Base-by-base conservation (phyloP, 2,888 invertebrate species). In the Cerceris rybyensis region DNA sequence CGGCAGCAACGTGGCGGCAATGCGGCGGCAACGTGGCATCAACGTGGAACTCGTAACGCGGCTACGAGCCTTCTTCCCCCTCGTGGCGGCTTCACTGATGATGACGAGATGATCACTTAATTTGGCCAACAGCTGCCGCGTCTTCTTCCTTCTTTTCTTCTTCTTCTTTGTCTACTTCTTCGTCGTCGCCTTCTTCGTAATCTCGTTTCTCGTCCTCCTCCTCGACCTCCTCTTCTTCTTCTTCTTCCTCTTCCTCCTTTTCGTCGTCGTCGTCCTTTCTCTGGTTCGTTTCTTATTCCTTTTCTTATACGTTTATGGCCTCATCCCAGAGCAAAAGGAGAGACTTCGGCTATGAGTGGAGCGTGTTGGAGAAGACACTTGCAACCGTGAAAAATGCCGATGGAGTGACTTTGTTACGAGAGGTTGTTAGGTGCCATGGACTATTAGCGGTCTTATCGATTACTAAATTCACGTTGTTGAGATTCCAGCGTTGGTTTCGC, bases 81-180 rank as follows among this genome's bases (percentile, higher is more conserved):
- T 86, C 87, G 86, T 84, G 88, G 89, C 90, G 91, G 91, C 90
- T 87, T 87, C 87, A 89, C 91, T 90, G 91, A 91, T 90, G 92
- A 92, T 92, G 91, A 91, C 91, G 91, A 91, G 92, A 91, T 92
- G 92, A 92, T 92, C 92, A 91, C 92, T 92, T 91, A 92, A 92
- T 92, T 92, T 92, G 91, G 90, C 91, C 91, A 91, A 91, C 92
- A 92, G 92, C 92, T 92, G 92, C 92, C 90, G 90, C 90, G 87
- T 84, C 81, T 80, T 72, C 67, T 63, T 61, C 63, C 54, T 71
- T 28, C 71, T 70, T 63, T 74, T 83, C 79, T 74, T 67, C 70
- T 64, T 82, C 82, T 80, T 77, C 73, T 71, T 73, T 74, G 70
- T 82, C 75, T 66, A 78, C 49, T 11, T 58, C 52, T 64, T 63